phyloP scores from a whole-genome alignment of 2,888 invertebrate genomes.

The Ceratothoa steindachneri region DNA sequence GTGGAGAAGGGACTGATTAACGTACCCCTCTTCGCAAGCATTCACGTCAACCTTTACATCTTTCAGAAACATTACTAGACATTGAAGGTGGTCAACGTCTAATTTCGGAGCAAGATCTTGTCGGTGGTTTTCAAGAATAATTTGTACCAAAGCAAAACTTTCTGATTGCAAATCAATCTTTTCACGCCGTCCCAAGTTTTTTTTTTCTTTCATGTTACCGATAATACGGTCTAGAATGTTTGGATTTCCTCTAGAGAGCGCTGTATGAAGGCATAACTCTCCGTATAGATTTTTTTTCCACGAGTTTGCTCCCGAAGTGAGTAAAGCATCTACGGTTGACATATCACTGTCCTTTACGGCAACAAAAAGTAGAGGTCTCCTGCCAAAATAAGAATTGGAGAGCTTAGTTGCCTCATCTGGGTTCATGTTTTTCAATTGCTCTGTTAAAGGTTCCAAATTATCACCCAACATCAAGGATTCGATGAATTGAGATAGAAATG shows the following conservation, averaged over 20 bases:
- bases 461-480: constrained; percentile 22
- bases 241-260: constrained; percentile 26
- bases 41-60: constrained; percentile 33
- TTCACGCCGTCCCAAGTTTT: neutral
- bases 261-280: constrained; percentile 37
- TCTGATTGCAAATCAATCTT: constrained; percentile 23
- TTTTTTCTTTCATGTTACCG: constrained; percentile 27
- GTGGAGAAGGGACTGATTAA: constrained; percentile 23
- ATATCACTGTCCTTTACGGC: constrained; percentile 22
- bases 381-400: constrained; percentile 26
- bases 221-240: constrained; percentile 21
- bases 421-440: constrained; percentile 1
- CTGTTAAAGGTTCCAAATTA: neutral
- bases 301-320: constrained; percentile 29
- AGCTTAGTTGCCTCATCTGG: constrained; percentile 18
- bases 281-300: constrained; percentile 21
- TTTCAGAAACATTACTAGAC: constrained; percentile 31
- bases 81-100: constrained; percentile 16
- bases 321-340: constrained; percentile 16
- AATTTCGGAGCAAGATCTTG: neutral
- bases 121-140: constrained; percentile 22
- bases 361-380: constrained; percentile 25
- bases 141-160: constrained; percentile 26
- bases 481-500: constrained; percentile 26
- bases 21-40: neutral